Conservation (phyloP, 2,797 vertebrate genomes). For the Florisuga fusca region DNA sequence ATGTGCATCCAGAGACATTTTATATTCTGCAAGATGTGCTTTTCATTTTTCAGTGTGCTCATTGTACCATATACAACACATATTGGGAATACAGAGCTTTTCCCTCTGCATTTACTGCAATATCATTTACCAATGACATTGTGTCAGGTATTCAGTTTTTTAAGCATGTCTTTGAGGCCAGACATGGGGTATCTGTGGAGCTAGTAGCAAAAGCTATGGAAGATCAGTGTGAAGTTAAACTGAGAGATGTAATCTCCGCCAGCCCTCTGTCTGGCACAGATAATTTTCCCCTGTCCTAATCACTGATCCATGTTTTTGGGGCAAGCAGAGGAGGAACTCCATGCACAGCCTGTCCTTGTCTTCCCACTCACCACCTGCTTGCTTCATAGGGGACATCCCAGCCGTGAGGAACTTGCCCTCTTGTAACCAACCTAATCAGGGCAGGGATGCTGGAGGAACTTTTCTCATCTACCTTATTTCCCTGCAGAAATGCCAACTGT, state of each 20-base stretch:
- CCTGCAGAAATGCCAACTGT: not conserved
- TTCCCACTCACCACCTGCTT: constrained; percentile 17
- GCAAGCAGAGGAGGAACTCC: not conserved
- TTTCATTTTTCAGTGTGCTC: not conserved
- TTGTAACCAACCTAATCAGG: not conserved
- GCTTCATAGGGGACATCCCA: not conserved
- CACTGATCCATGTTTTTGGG: not conserved
- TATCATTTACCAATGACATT: not conserved
- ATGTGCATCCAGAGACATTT: constrained; percentile 34
- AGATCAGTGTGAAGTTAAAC: not conserved
- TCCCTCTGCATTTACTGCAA: not conserved
- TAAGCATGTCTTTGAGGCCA: rapidly evolving
- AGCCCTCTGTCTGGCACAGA: not conserved
- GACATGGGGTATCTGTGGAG: not conserved
- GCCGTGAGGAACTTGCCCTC: not conserved
- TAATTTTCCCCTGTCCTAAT: not conserved
- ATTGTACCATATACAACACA: not conserved
- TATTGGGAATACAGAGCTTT: not conserved
- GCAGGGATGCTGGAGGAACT: not conserved
- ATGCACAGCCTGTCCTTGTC: not conserved
- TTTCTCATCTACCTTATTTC: not conserved
- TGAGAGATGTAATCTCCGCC: not conserved
- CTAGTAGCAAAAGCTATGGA: not conserved
- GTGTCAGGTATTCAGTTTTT: not conserved
- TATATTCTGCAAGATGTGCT: not conserved